A percentile compares a stretch with the other conserved stretches of the same genome.
These are phyloP conservation scores for Spodoptera litura DNA, from an alignment of 1,140 invertebrate species.

Conservation along the genomic window DNA sequence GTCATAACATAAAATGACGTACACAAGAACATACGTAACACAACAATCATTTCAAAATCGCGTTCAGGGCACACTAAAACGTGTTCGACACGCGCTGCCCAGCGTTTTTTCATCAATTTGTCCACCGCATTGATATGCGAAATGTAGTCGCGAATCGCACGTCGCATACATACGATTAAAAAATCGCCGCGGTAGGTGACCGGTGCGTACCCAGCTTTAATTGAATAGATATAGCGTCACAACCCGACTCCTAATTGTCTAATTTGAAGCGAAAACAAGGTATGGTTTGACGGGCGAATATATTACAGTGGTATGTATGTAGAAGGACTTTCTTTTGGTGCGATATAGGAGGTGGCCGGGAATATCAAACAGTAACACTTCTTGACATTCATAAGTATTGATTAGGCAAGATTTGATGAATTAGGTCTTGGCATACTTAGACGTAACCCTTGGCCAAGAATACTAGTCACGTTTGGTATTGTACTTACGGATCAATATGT, in stretches of 20 bases:
- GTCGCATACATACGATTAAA: constrained; percentile 84
- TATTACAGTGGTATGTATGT: constrained; percentile 81
- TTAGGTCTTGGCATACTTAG: constrained; percentile 27
- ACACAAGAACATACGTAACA: constrained; percentile 35
- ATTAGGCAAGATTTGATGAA: constrained; percentile 50
- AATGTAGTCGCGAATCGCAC: constrained; percentile 77
- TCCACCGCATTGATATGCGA: constrained; percentile 82
- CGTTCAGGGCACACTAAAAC: constrained; percentile 58
- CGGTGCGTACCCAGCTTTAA: constrained; percentile 79
- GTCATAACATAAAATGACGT: constrained; percentile 39
- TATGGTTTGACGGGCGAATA: constrained; percentile 77
- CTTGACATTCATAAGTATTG: constrained; percentile 58
- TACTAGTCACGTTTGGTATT: not conserved
- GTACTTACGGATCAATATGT: too few relatives aligned
- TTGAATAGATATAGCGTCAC: constrained; percentile 82
- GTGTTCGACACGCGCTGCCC: constrained; percentile 71
- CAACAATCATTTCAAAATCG: constrained; percentile 60
- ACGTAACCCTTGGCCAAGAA: not conserved
- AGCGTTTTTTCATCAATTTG: constrained; percentile 80
- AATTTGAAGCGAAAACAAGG: constrained; percentile 84
- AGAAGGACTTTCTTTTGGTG: constrained; percentile 84
- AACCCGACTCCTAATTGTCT: constrained; percentile 83
- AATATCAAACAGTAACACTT: constrained; percentile 74
- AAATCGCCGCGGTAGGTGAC: constrained; percentile 83
- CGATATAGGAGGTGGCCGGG: constrained; percentile 71